These are phyloP conservation scores for Calyptomena viridis DNA, from an alignment of 2,113 vertebrate species.

Conservation along the genomic window DNA sequence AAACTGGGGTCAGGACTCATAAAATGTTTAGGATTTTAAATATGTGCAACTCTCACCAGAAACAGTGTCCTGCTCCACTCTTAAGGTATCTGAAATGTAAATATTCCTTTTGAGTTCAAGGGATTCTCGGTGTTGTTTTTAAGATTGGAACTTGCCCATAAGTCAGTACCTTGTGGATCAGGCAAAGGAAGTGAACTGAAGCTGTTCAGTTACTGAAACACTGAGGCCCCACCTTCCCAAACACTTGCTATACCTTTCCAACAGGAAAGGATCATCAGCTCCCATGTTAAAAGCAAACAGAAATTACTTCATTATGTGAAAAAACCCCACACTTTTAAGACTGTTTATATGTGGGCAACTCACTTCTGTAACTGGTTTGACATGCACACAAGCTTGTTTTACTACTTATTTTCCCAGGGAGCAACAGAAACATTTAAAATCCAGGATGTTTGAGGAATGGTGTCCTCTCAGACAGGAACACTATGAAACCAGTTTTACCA, in stretches of 20 bases:
- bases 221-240: background rate
- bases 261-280: background rate
- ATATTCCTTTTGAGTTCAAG: background rate
- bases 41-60: background rate
- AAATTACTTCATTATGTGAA: background rate
- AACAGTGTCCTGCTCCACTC: background rate
- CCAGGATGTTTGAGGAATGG: background rate
- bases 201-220: background rate
- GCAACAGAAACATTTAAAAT: constrained; percentile 11
- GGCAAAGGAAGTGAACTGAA: background rate
- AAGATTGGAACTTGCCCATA: background rate
- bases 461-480: background rate
- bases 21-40: background rate
- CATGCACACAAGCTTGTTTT: background rate
- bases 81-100: background rate
- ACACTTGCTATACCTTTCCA: background rate
- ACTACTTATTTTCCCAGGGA: constrained; percentile 18
- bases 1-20: background rate
- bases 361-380: background rate
- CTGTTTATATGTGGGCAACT: background rate
- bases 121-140: background rate
- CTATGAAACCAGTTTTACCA: constrained; percentile 20
- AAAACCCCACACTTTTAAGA: background rate
- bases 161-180: background rate
- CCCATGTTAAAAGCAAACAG: background rate